Evolutionary conservation across 2,888 invertebrate genomes (phyloP), one percentile per base, ranked within the genome.

Genomic region (Drosophila heteroneura): DNA sequence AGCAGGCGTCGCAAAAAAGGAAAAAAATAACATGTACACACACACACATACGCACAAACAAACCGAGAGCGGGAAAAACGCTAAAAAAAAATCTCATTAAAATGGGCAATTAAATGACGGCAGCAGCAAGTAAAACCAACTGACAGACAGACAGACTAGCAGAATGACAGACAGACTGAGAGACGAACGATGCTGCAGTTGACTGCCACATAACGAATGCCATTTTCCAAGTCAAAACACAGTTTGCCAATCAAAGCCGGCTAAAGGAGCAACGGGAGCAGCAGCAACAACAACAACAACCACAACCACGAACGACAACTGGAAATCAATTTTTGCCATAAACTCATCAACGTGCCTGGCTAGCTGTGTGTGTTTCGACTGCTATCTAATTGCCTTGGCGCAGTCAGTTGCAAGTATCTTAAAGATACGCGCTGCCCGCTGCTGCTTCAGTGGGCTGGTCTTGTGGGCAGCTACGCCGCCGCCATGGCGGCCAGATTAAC

Each of bases 101-200:
- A 90, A 91, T 86, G 82, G 79, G 91, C 90, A 90, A 90, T 90
- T 91, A 90, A 91, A 86, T 84, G 84, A 83, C 82, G 83, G 79
- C 72, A 73, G 73, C 83, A 88, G 73, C 83, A 79, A 79, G 79
- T 78, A 73, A 83, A 84, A 72, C 78, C 51, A 77, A 80, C 88
- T 82, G 88, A 70, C 64, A 67, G 65, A 79, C 60, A 35, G 57
- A 75, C 70, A 65, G 74, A 75, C 64, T 30, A 62, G 69, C 51
- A 51, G 64, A 64, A 44, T 35, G 56, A 65, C 35, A 19, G 59
- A 67, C 49, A 49, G 71, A 68, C 47, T 19, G 66, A 53, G 28
- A 47, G 59, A 64, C 30, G 39, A 52, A 33, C 63, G 44, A 53
- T 41, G 71, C 22, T 19, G 39, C 49, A 56, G 70, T 58, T 37